Evolutionary conservation across 2,797 vertebrate species (phyloP), one percentile per base, ranked within the genome.

Genomic region (Tragelaphus eurycerus): DNA sequence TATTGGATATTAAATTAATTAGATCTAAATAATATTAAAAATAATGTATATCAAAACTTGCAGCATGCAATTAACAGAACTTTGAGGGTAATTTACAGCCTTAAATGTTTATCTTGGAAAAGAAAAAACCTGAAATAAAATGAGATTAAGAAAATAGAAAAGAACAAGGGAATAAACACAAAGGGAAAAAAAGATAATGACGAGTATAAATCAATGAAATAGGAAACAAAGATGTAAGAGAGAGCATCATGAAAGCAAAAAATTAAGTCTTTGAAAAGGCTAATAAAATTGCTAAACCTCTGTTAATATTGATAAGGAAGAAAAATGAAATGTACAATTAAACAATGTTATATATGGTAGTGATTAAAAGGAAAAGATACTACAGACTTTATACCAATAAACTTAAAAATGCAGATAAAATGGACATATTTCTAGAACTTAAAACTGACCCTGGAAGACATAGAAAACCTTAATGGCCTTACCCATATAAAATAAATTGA

Each of bases 11-110:
- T 91, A 67, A 93, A 85, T 82, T 95, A 55, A 46, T 83, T 55
- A 89, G 9, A 93, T 95, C 10, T 89, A n/a, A 90, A 82, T 67
- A 96, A 89, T 78, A 91, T 89, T 60, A 14, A 95, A 88, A 59
- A 86, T 25, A 67, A 86, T 54, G 38, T 11, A 29, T 76, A 86
- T 52, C 54, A 95, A 88, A 71, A 93, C 16, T 81, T 59, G 9
- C 27, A 11, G 21, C 14, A 54, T 16, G 10, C 6, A 90, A 15
- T 50, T 89, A 76, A 94, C 19, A 83, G 74, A 83, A 76, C 7
- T 92, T 84, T 27, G 14, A 83, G 48, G 15, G 6, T 86, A 79
- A 79, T 71, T 78, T 83, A 83, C 54, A 92, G 8, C 7, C 60
- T 78, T 92, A 60, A 93, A 60, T 59, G 7, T 97, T 93, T 93